A percentile compares a stretch with the other conserved stretches of the same genome.
Conservation (phyloP, 2,797 vertebrate species). For the Pangasius sanitwongsei region DNA sequence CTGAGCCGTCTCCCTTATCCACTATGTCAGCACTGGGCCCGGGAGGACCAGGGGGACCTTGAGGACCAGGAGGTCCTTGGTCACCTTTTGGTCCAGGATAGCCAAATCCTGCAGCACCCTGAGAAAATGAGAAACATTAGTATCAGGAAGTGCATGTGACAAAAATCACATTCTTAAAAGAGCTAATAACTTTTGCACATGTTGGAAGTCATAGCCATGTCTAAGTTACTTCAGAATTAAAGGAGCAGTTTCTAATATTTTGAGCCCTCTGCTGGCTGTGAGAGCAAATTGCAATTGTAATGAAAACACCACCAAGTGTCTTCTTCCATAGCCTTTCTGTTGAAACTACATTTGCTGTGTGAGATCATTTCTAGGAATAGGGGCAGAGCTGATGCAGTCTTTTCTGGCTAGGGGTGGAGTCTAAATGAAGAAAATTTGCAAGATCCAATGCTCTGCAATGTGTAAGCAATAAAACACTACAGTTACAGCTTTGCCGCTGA, state of each 20-base stretch:
- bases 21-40: slow-evolving; percentile 63
- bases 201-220: background rate
- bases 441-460: background rate
- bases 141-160: background rate
- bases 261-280: background rate
- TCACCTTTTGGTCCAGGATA: slow-evolving; percentile 87
- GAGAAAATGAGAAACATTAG: slow-evolving; percentile 7
- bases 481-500: background rate
- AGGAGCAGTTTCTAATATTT: background rate
- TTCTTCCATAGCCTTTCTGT: background rate
- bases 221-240: background rate
- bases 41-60: slow-evolving; percentile 74
- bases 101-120: slow-evolving; percentile 87
- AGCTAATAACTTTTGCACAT: background rate
- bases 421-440: background rate
- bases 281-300: background rate
- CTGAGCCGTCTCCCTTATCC: slow-evolving; percentile 57
- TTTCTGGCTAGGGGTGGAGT: background rate
- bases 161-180: background rate
- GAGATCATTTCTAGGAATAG: background rate
- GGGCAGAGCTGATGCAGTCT: background rate
- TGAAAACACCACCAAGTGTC: background rate
- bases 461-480: background rate
- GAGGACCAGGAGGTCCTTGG: slow-evolving; percentile 69
- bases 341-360: background rate